Evolutionary conservation across 1,140 invertebrate species (phyloP), one percentile per base, ranked within the genome.

Genomic region (Bombus confusus): DNA sequence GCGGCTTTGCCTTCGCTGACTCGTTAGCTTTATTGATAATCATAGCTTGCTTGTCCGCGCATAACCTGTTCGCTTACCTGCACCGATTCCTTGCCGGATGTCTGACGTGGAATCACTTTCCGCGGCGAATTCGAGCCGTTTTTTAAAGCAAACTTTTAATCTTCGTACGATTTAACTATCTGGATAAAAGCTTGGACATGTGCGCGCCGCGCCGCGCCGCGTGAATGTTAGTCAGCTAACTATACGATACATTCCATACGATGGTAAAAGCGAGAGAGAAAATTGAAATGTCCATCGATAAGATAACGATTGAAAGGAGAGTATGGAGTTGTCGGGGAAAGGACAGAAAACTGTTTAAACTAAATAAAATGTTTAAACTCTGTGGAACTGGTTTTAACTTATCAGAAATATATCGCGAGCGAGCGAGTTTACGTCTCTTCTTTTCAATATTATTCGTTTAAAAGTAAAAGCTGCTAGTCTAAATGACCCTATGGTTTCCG

Each of bases 11-110:
- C 47, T 13, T 31, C 31, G 28, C n/a, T 31, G 13, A 66, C n/a
- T 69, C 34, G 57, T 59, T 71, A 59, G 12, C 37, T 71, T 79
- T 59, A 57, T 84, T 62, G 52, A 79, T 71, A 79, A 57, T 78
- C 62, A 12, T 25, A 39, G 28, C 18, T 13, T 25, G 12, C 2
- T 28, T 15, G 31, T 69, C 15, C 1, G 1, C 25, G 15, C 5
- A 66, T 59, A 83, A 76, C 81, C 73, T 66, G 81, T 76, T 41
- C 31, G 41, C 64, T 34, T 41, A 18, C 9, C 39, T 52, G 59
- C 31, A 25, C 37, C 39, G 2, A 22, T 43, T 66, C 18, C n/a
- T 12, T 37, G 37, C 18, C 12, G 37, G 57, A 75, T 25, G 34
- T 22, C 5, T 52, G 47, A 22, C 47, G 47, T 22, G 6, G 1